These are phyloP conservation scores for Mixornis gularis DNA, from an alignment of 2,113 vertebrate species.

Conservation along the genomic window DNA sequence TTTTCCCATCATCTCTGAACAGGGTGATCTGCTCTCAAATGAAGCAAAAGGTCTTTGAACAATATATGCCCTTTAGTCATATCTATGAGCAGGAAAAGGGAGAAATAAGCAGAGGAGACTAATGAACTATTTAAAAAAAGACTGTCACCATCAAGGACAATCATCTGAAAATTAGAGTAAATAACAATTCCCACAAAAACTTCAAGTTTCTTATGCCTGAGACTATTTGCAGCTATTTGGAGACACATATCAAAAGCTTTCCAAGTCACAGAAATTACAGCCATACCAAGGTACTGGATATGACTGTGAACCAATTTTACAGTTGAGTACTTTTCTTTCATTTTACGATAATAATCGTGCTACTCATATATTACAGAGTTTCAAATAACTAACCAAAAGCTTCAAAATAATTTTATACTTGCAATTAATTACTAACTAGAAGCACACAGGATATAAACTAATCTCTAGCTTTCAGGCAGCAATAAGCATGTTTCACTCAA, in stretches of 20 bases:
- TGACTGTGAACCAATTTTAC: background rate
- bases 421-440: background rate
- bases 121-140: background rate
- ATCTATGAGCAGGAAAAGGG: background rate
- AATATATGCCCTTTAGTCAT: background rate
- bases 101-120: background rate
- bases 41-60: background rate
- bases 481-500: background rate
- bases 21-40: background rate
- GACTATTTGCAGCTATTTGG: background rate
- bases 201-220: background rate
- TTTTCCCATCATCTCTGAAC: background rate
- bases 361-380: background rate
- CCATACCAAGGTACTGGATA: background rate
- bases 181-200: background rate
- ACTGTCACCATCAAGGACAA: background rate
- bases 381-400: background rate
- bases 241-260: background rate
- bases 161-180: background rate
- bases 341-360: background rate
- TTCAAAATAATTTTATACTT: background rate
- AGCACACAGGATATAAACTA: background rate
- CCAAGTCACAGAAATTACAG: background rate
- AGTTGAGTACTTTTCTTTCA: background rate
- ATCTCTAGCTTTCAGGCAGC: background rate